phyloP scores from a whole-genome alignment of 1,140 invertebrate species.

The Hesperophylax magnus region DNA sequence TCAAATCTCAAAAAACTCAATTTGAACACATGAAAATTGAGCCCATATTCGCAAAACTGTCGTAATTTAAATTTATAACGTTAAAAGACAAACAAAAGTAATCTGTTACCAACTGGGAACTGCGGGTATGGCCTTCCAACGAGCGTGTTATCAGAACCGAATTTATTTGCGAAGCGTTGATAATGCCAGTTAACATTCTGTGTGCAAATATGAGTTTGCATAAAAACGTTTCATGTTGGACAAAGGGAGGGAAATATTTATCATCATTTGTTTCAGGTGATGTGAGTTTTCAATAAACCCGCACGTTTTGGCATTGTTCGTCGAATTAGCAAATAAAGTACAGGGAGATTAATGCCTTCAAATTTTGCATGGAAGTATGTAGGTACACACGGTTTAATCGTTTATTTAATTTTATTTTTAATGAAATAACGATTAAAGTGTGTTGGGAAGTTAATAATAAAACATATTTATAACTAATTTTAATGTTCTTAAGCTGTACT shows the following conservation, averaged over 20 bases:
- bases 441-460: no score
- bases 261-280: conserved; percentile 38
- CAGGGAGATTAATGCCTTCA: neutral
- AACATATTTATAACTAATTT: no score
- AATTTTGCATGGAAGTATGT: neutral
- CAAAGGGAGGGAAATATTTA: conserved; percentile 38
- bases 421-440: no score
- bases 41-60: neutral
- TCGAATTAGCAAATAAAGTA: neutral
- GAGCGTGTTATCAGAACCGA: neutral
- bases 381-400: neutral
- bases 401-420: no score
- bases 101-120: neutral
- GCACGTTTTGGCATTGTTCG: conserved; percentile 12
- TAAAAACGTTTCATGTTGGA: conserved; percentile 27
- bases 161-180: conserved; percentile 32
- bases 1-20: no score
- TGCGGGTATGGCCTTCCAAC: conserved; percentile 16
- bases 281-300: conserved; percentile 32
- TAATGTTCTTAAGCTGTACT: no score
- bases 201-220: conserved; percentile 35
- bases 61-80: conserved; percentile 35
- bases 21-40: no score
- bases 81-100: conserved; percentile 6
- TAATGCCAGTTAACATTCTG: conserved; percentile 1